phyloP scores from a whole-genome alignment of 2,888 invertebrate genomes.

The Morpho achilles region DNA sequence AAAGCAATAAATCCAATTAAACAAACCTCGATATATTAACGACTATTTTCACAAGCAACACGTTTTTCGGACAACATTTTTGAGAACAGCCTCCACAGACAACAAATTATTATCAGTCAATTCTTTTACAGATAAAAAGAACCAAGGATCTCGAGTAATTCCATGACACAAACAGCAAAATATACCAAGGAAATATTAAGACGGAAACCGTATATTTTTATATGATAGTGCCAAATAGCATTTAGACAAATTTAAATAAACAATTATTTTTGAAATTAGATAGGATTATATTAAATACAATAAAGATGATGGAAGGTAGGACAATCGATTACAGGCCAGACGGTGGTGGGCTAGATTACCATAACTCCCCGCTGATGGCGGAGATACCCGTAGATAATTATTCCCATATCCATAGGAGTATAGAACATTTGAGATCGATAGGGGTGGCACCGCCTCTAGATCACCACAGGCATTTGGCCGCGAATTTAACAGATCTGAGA shows the following conservation, averaged over 20 bases:
- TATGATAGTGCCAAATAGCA: constrained; percentile 73
- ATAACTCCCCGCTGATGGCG: constrained; percentile 83
- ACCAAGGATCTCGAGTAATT: constrained; percentile 72
- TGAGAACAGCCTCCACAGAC: constrained; percentile 20
- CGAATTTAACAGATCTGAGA: constrained; percentile 69
- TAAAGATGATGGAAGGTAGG: constrained; percentile 77
- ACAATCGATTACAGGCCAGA: constrained; percentile 76
- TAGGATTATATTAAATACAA: constrained; percentile 48
- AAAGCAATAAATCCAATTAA: too few relatives aligned
- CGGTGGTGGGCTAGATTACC: constrained; percentile 82
- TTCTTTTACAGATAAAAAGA: constrained; percentile 60
- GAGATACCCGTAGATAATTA: constrained; percentile 83
- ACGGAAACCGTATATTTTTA: constrained; percentile 63
- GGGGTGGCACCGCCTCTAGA: constrained; percentile 75
- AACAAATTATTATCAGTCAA: constrained; percentile 7
- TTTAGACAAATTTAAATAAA: constrained; percentile 49
- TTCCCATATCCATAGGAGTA: constrained; percentile 82
- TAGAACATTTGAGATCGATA: constrained; percentile 81
- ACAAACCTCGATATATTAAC: too few relatives aligned
- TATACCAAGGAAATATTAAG: constrained; percentile 45
- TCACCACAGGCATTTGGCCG: constrained; percentile 67
- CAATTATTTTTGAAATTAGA: constrained; percentile 51
- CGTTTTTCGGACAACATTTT: constrained; percentile 46
- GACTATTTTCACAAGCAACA: too few relatives aligned
- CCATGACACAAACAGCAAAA: constrained; percentile 64